Conservation (phyloP, 2,888 invertebrate genomes). For the Apotomis capreana region DNA sequence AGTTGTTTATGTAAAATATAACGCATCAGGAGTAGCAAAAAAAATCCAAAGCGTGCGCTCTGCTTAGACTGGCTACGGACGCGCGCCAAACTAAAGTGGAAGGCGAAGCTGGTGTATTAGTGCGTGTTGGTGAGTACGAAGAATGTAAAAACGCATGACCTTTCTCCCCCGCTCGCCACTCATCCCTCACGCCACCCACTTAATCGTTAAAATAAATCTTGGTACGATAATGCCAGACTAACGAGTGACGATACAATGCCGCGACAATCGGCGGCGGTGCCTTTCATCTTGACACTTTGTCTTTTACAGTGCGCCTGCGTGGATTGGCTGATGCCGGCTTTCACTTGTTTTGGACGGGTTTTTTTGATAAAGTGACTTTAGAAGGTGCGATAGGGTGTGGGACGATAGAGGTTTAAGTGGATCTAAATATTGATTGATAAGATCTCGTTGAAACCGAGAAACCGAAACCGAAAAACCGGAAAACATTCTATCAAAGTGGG, state of each 20-base stretch:
- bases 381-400: not conserved
- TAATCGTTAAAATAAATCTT: conserved; percentile 83
- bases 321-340: conserved; percentile 51
- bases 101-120: too few species aligned
- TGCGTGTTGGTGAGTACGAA: too few species aligned
- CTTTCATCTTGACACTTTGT: conserved; percentile 83
- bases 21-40: too few species aligned
- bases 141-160: not conserved
- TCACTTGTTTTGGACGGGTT: conserved; percentile 34
- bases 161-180: conserved; percentile 46
- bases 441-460: too few species aligned
- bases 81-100: too few species aligned
- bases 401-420: not conserved
- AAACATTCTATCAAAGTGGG: not conserved
- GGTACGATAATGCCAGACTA: conserved; percentile 79
- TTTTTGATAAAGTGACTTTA: conserved; percentile 16
- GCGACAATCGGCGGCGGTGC: conserved; percentile 79
- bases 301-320: conserved; percentile 60
- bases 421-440: not conserved
- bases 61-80: too few species aligned
- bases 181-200: conserved; percentile 52
- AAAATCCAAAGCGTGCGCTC: too few species aligned
- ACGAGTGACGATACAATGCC: conserved; percentile 82
- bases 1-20: too few species aligned
- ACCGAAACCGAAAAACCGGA: too few species aligned